Evolutionary conservation across 2,888 invertebrate species (phyloP), one percentile per base, ranked within the genome.

Genomic region (Lobophora halterata): DNA sequence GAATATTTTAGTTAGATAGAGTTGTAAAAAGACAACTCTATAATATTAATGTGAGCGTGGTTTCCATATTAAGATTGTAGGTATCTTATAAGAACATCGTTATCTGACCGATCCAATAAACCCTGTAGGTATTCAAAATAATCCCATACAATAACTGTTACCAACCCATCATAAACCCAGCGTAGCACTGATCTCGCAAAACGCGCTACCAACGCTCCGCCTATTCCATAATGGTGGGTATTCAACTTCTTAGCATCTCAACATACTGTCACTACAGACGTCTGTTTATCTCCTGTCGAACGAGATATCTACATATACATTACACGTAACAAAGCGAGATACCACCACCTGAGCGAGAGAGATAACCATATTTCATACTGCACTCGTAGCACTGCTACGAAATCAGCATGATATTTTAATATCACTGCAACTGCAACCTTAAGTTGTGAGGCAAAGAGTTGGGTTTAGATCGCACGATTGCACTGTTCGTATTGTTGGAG

Each of bases 211-310:
- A 46, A 64, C 52, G 80, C 86, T 74, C 79, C 87, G 83, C 87
- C 87, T 82, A 65, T 86, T 87, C 65, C 82, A 80, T 81, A 67
- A 87, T 87, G 87, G 86, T 79, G 78, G 41, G 83, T 80, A 79
- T 63, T 59, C 31, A 62, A 63, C 60, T 63, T 56, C 60, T 62
- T 55, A 61, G 58, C 65, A 71, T 71, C 71, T 67, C 65, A 68
- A 63, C 57, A 60, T 68, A 69, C 62, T 72, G 70, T 72, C 71
- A 76, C 71, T 69, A 69, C 77, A 71, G 62, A 83, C 72, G 78
- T 79, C 79, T 73, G 71, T 68, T 83, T 80, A 86, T 85, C 83
- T 85, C 81, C 58, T 51, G 52, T 58, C 55, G 75, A 83, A 79
- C 64, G 86, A 81, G 85, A 86, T 86, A 86, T 77, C 85, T 80